Base-by-base conservation (phyloP, 2,888 invertebrate species). In the Liodrosophila aerea region DNA sequence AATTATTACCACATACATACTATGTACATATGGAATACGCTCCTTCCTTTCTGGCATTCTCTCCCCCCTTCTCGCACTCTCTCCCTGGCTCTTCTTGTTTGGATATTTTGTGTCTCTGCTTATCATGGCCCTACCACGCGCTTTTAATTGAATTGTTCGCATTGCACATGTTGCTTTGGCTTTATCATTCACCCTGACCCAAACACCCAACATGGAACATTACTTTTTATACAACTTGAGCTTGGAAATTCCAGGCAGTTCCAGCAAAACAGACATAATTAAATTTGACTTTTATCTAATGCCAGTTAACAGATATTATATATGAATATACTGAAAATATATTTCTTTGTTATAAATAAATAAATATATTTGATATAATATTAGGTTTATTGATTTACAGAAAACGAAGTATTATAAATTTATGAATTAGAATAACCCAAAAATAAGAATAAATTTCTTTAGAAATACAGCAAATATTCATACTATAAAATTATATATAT, bases 121-220 rank as follows among this genome's bases (percentile, higher is more conserved):
- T 64, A 65, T 64, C 64, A 27, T 8, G 3, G 11, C 2, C 16
- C 9, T 39, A 46, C 54, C 59, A 62, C 67, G 68, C 61, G 61
- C 65, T 65, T 68, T 53, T 69, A 69, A 68, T 68, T 70, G 70
- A 68, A 65, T 68, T 65, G 70, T 65, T 64, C 47, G 44, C 54
- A 37, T 34, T 69, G 70, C 70, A 64, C 53, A 64, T 69, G 59
- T 46, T 46, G 2, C 15, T 50, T 16, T 50, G 8, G 34, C 18
- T 47, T 16, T 22, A 54, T 68, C 68, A 43, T 37, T 44, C 34
- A 31, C 49, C 68, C 51, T 63, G 43, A 68, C 59, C 60, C 50
- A 50, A 51, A 46, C 60, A 49, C 52, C 33, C n/a, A 22, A 58
- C 39, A 40, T 43, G 34, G 22, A 40, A 37, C 36, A 51, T 30